Base-by-base conservation (phyloP, 1,140 invertebrate genomes). In the Diuraphis noxia region DNA sequence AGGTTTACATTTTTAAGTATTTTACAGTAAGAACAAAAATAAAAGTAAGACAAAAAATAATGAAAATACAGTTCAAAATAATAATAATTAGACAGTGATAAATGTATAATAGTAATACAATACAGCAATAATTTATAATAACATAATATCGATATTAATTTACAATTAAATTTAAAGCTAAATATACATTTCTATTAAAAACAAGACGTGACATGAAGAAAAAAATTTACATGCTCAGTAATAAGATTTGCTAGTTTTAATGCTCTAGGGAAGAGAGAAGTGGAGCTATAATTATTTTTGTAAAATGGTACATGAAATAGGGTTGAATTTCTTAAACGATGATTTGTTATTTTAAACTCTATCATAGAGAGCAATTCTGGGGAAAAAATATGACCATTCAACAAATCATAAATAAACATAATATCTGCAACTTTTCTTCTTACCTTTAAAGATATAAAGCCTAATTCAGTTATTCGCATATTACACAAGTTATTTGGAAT, bases 341-440 rank as follows among this genome's bases (percentile, higher is more conserved):
- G n/a, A n/a, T n/a, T n/a, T n/a, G n/a, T n/a, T n/a, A n/a, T n/a
- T n/a, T n/a, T n/a, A n/a, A n/a, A n/a, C n/a, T n/a, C n/a, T n/a
- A n/a, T n/a, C n/a, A n/a, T n/a, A n/a, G n/a, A n/a, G n/a, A n/a
- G n/a, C n/a, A n/a, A n/a, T n/a, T n/a, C n/a, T n/a, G n/a, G n/a
- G n/a, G n/a, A n/a, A n/a, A n/a, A n/a, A n/a, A n/a, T n/a, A n/a
- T n/a, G n/a, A n/a, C n/a, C n/a, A n/a, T n/a, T n/a, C n/a, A n/a
- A n/a, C n/a, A n/a, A n/a, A n/a, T n/a, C n/a, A n/a, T n/a, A n/a
- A n/a, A n/a, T n/a, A n/a, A n/a, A n/a, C n/a, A n/a, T 82, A 21
- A 82, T 41, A 82, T 82, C 81, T 21, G 81, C 81, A 82, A 82
- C 81, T 19, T 82, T 82, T 82, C 30, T 82, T 41, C 81, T 40